Percentiles rank a stretch among this genome's conserved stretches.
phyloP scores from a whole-genome alignment of 2,888 invertebrate genomes.

The Vandiemenella viatica region DNA sequence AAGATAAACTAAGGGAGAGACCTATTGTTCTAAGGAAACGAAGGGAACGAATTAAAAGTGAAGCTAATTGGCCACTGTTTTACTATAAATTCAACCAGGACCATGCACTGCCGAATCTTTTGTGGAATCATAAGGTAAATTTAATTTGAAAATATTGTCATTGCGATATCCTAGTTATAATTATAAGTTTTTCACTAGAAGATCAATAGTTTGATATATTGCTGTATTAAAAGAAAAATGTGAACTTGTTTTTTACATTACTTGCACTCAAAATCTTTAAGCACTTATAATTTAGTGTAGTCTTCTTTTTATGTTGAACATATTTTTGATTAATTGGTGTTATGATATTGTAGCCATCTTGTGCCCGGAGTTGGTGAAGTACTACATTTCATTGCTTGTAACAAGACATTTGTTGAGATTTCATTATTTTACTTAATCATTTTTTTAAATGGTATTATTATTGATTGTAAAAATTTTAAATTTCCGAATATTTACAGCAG shows the following conservation, averaged over 20 bases:
- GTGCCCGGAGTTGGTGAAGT: no score
- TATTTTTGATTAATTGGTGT: no score
- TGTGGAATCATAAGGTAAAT: constrained; percentile 92
- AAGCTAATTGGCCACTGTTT: constrained; percentile 84
- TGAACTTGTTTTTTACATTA: no score
- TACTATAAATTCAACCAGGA: constrained; percentile 90
- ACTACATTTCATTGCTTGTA: no score
- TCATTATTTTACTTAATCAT: neutral
- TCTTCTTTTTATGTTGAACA: no score
- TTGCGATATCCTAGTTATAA: neutral
- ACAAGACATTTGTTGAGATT: neutral
- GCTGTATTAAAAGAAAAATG: no score
- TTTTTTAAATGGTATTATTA: neutral
- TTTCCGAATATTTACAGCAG: no score
- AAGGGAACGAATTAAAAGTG: constrained; percentile 72
- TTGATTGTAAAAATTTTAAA: neutral
- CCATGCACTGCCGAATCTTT: constrained; percentile 88
- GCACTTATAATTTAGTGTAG: no score
- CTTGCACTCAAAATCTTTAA: no score
- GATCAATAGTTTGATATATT: neutral
- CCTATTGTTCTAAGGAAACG: constrained; percentile 86
- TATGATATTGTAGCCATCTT: no score
- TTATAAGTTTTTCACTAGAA: neutral
- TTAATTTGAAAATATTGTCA: constrained; percentile 1
- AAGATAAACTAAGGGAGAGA: constrained; percentile 45